Base-by-base conservation (phyloP, 2,888 invertebrate genomes). In the Pseudanteris insignis region DNA sequence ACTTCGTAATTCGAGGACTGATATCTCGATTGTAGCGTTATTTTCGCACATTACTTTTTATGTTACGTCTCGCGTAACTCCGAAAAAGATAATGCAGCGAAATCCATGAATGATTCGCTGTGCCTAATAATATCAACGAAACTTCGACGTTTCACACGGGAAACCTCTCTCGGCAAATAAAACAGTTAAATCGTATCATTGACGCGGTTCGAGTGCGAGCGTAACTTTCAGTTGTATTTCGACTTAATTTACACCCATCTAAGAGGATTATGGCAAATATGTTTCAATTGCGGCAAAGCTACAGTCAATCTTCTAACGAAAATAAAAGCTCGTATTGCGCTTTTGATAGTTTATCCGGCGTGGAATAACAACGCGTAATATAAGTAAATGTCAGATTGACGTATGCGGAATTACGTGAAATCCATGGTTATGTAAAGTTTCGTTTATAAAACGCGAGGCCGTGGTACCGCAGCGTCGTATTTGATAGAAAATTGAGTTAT, bases 181-280 rank as follows among this genome's bases (percentile, higher is more conserved):
- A 54, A 47, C 53, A 60, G 54, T 61, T 59, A 48, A 50, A 61
- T 67, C 64, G 61, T 65, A 66, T 64, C 59, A 38, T 14, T 46
- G 51, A 53, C 44, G 53, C 64, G 50, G 50, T 46, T 36, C 64
- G 55, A 36, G 18, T 40, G 48, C 60, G 60, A 69, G 66, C 65
- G 67, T 64, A 62, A 60, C 46, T 63, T 40, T 44, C 43, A 67
- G 67, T 48, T 66, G 41, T 64, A 63, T 67, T 68, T 63, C 44
- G 51, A 65, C 64, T 70, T 69, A 73, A 72, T 71, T 69, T 67
- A 68, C 64, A 60, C 65, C 64, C 40, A 58, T 65, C 66, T 69
- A 70, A 76, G 71, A 70, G 71, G 74, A 76, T 76, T 74, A 73
- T 57, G 58, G 54, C 50, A 70, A 69, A 73, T 74, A 72, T 72